phyloP scores from a whole-genome alignment of 2,113 vertebrate genomes.

The human region GRCh38 chr11:68021001-68021500 shows the following conservation, averaged over 20 bases:
- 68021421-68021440: background rate
- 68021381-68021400: fast-evolving
- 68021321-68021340: background rate
- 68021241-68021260: background rate
- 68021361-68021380: background rate
- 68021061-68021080: no score
- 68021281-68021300: background rate
- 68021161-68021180: no score
- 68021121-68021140: background rate
- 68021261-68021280: background rate
- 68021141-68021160: no score
- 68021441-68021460: background rate
- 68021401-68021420: background rate
- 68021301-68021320: fast-evolving
- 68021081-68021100: background rate
- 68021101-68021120: background rate
- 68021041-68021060: background rate
- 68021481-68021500: constrained; percentile 74
- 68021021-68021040: background rate
- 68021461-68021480: background rate
- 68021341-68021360: background rate
- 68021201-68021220: background rate
- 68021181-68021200: background rate
- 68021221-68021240: background rate
- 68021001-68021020: no score